These are phyloP conservation scores for Brachycybe producta DNA, from an alignment of 2,888 invertebrate species.

Conservation along the genomic window DNA sequence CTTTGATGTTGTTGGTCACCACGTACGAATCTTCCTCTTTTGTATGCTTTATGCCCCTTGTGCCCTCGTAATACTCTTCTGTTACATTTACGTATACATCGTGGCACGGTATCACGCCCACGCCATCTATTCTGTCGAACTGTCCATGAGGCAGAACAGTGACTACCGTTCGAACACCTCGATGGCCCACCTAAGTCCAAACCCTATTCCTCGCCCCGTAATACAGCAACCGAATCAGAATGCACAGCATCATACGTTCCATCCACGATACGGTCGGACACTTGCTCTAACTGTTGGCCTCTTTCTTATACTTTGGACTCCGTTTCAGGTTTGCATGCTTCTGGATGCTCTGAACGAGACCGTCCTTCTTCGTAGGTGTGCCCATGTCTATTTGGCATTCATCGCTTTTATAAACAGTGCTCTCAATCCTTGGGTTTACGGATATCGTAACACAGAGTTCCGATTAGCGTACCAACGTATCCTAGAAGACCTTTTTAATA, in stretches of 20 bases:
- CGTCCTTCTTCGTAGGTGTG: constrained; percentile 40
- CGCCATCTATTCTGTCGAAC: constrained; percentile 48
- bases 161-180: constrained; percentile 7
- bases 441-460: constrained; percentile 48
- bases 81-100: constrained; percentile 49
- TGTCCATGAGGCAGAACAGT: constrained; percentile 37
- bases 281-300: constrained; percentile 49
- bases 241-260: constrained; percentile 30
- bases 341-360: constrained; percentile 29
- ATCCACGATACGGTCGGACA: constrained; percentile 44
- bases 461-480: constrained; percentile 44
- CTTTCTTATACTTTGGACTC: constrained; percentile 47
- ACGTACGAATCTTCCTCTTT: constrained; percentile 44
- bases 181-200: constrained; percentile 23
- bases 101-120: constrained; percentile 49
- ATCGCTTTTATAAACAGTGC: constrained; percentile 46
- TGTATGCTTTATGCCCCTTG: constrained; percentile 48
- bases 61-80: constrained; percentile 43
- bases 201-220: too few species aligned
- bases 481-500: constrained; percentile 37
- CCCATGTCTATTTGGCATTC: constrained; percentile 44
- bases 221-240: not conserved
- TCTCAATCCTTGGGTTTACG: constrained; percentile 51
- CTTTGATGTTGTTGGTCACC: constrained; percentile 37
- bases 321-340: constrained; percentile 42